Conservation (phyloP, 2,797 vertebrate species). For the Myripristis murdjan region DNA sequence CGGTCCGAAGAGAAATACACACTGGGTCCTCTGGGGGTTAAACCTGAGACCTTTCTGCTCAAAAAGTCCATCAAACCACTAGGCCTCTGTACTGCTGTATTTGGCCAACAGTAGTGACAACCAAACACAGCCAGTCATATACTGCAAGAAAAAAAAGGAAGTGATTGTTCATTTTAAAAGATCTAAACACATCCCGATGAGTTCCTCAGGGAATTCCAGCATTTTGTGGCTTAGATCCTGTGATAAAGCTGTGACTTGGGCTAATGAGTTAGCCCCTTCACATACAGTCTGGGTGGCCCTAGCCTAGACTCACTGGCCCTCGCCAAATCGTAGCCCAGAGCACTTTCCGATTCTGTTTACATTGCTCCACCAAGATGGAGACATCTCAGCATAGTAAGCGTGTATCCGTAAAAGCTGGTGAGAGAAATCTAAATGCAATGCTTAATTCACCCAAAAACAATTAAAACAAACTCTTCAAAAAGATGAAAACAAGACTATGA, state of each 20-base stretch:
- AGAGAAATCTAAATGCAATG: constrained; percentile 19
- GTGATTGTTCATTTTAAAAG: constrained; percentile 61
- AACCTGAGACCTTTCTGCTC: neutral
- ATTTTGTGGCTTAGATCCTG: constrained; percentile 68
- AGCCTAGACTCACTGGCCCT: constrained; percentile 19
- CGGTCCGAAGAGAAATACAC: neutral
- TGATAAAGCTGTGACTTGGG: constrained; percentile 73
- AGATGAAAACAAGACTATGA: constrained; percentile 20
- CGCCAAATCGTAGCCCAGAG: constrained; percentile 44
- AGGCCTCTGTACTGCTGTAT: constrained; percentile 9
- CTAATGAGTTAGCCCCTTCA: constrained; percentile 73
- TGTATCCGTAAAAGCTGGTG: constrained; percentile 41
- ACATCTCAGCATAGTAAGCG: constrained; percentile 58
- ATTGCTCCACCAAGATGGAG: constrained; percentile 50
- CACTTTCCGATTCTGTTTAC: constrained; percentile 77
- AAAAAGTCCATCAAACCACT: constrained; percentile 2
- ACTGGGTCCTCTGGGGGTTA: neutral
- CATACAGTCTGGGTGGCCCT: constrained; percentile 80
- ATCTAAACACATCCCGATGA: constrained; percentile 52
- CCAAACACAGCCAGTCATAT: constrained; percentile 13
- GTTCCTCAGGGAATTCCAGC: constrained; percentile 64
- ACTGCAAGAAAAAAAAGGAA: constrained; percentile 49
- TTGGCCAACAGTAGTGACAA: constrained; percentile 14
- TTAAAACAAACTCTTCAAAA: constrained; percentile 17
- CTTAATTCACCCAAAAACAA: constrained; percentile 19